Conservation (phyloP, 2,797 vertebrate genomes). For the Tauraco hartlaubi region DNA sequence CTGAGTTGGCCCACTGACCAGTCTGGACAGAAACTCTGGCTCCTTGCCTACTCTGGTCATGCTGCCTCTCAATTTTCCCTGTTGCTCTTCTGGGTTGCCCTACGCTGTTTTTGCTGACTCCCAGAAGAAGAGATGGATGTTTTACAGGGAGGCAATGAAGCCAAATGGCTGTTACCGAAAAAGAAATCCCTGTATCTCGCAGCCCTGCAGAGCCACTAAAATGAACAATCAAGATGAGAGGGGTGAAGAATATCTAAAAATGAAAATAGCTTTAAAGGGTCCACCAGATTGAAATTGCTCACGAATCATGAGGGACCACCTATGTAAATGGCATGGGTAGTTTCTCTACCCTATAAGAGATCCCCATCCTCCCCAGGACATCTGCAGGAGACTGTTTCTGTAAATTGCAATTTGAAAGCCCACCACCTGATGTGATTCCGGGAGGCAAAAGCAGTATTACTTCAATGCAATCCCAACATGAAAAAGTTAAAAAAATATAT, state of each 20-base stretch:
- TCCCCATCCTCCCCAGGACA: background rate
- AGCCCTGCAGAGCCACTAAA: background rate
- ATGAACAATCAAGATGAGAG: background rate
- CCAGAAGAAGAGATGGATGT: background rate
- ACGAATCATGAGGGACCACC: background rate
- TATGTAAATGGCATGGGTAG: background rate
- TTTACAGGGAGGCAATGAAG: background rate
- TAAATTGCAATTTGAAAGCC: background rate
- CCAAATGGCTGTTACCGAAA: background rate
- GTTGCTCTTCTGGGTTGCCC: background rate
- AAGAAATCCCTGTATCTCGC: background rate
- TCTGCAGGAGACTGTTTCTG: background rate
- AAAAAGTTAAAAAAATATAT: slow-evolving; percentile 52
- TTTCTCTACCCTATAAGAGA: background rate
- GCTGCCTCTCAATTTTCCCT: background rate
- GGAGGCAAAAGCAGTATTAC: background rate
- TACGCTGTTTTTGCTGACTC: background rate
- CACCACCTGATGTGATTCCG: background rate
- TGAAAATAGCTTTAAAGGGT: slow-evolving; percentile 23
- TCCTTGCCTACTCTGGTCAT: background rate
- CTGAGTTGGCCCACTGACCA: background rate
- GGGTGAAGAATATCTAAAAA: background rate
- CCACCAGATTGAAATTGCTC: background rate
- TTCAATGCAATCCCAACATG: background rate
- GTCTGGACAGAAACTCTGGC: background rate